phyloP scores from a whole-genome alignment of 2,797 vertebrate genomes.

The Cossypha caffra region DNA sequence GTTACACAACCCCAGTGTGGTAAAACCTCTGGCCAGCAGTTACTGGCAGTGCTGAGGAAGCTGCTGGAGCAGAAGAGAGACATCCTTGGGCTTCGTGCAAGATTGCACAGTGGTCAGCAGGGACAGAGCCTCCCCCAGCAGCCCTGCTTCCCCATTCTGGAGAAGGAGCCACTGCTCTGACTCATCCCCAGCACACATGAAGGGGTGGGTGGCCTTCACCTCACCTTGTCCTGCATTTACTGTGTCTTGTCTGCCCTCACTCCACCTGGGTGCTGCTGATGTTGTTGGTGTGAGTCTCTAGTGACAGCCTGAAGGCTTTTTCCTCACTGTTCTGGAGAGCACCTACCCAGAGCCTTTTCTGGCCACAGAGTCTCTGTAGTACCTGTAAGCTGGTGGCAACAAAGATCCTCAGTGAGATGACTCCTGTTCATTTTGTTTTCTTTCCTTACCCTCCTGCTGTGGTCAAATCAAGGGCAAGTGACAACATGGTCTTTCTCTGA shows the following conservation, averaged over 20 bases:
- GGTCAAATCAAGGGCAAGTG: background rate
- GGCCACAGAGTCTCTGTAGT: background rate
- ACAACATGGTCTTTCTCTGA: background rate
- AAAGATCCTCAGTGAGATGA: background rate
- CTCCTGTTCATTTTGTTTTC: background rate
- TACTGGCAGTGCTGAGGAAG: constrained; percentile 65
- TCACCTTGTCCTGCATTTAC: background rate
- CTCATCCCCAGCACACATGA: background rate
- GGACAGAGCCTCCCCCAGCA: constrained; percentile 4
- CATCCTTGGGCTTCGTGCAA: constrained; percentile 14
- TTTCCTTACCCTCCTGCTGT: background rate
- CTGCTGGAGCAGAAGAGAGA: constrained; percentile 19
- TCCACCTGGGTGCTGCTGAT: background rate
- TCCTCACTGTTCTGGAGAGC: background rate
- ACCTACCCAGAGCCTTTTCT: background rate
- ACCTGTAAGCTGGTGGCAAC: background rate
- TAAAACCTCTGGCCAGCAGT: constrained; percentile 57
- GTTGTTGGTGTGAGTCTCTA: background rate
- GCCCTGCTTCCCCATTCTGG: constrained; percentile 46
- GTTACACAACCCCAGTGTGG: constrained; percentile 61
- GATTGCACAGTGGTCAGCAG: constrained; percentile 32
- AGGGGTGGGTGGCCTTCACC: background rate
- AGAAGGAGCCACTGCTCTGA: background rate
- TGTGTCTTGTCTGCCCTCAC: background rate
- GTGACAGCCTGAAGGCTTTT: background rate